These are phyloP conservation scores for Nannoperca obscura DNA, from an alignment of 2,797 vertebrate genomes.

Conservation along the genomic window DNA sequence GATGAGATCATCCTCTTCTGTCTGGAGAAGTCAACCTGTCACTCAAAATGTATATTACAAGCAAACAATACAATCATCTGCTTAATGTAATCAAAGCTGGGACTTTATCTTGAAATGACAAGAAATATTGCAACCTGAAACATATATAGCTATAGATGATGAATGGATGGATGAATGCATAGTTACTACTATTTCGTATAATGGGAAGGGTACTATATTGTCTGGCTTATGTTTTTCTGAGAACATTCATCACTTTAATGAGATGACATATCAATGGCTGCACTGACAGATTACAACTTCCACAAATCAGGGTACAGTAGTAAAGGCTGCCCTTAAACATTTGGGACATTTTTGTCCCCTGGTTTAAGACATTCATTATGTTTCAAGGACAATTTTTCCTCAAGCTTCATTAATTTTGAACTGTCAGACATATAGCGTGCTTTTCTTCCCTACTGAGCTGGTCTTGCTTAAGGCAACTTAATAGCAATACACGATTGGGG, in stretches of 20 bases:
- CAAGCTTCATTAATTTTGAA: constrained; percentile 48
- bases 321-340: constrained; percentile 13
- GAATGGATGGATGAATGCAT: not conserved
- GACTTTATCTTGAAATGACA: not conserved
- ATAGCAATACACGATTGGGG: constrained; percentile 10
- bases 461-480: constrained; percentile 24
- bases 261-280: constrained; percentile 7
- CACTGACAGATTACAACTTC: constrained; percentile 9
- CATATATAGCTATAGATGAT: not conserved
- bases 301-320: constrained; percentile 29
- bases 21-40: not conserved
- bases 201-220: not conserved
- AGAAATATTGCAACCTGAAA: not conserved
- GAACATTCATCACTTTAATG: constrained; percentile 11
- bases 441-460: constrained; percentile 1
- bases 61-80: not conserved
- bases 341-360: constrained; percentile 19
- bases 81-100: not conserved
- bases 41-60: not conserved
- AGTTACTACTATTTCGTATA: not conserved
- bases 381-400: constrained; percentile 48
- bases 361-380: constrained; percentile 27
- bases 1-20: not conserved
- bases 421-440: constrained; percentile 27
- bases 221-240: not conserved